Evolutionary conservation across 2,888 invertebrate genomes (phyloP).

Genomic region (Torymus texanus): DNA sequence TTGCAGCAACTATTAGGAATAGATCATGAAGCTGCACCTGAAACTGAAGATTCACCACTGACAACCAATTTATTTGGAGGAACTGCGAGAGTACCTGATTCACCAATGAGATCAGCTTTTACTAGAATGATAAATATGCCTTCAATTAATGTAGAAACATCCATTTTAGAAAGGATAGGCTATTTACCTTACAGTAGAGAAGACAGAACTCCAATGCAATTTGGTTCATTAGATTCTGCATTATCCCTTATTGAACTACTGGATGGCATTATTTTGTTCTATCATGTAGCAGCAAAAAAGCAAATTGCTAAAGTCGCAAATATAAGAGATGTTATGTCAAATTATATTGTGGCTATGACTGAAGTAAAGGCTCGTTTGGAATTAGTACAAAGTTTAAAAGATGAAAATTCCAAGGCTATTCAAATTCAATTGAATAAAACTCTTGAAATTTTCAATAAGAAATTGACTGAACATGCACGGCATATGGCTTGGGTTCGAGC

Average conservation of each 20-base stretch:
- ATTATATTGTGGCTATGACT: slow-evolving; percentile 80
- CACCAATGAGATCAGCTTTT: slow-evolving; percentile 78
- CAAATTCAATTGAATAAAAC: slow-evolving; percentile 78
- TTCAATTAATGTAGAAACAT: slow-evolving; percentile 57
- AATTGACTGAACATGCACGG: slow-evolving; percentile 78
- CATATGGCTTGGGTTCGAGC: slow-evolving; percentile 85
- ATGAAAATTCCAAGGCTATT: slow-evolving; percentile 71
- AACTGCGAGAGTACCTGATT: slow-evolving; percentile 75
- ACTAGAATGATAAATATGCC: slow-evolving; percentile 75
- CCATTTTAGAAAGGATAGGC: slow-evolving; percentile 66
- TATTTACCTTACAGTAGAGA: slow-evolving; percentile 64
- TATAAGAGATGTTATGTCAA: slow-evolving; percentile 81
- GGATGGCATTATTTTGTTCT: slow-evolving; percentile 82
- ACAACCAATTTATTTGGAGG: slow-evolving; percentile 76
- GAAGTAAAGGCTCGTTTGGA: slow-evolving; percentile 77
- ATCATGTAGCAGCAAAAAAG: slow-evolving; percentile 82
- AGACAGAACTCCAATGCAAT: slow-evolving; percentile 70
- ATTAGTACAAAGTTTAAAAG: slow-evolving; percentile 67
- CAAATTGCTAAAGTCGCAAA: slow-evolving; percentile 78
- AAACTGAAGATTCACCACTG: slow-evolving; percentile 77
- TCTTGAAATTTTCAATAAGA: slow-evolving; percentile 79
- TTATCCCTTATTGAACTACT: slow-evolving; percentile 79
- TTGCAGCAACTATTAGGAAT: slow-evolving; percentile 77
- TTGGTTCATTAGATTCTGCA: slow-evolving; percentile 76
- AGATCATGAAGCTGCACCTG: slow-evolving; percentile 77